Percentiles rank a stretch among this genome's conserved stretches.
These are phyloP conservation scores for Nycticorax nycticorax DNA, from an alignment of 2,113 vertebrate species.

Conservation along the genomic window DNA sequence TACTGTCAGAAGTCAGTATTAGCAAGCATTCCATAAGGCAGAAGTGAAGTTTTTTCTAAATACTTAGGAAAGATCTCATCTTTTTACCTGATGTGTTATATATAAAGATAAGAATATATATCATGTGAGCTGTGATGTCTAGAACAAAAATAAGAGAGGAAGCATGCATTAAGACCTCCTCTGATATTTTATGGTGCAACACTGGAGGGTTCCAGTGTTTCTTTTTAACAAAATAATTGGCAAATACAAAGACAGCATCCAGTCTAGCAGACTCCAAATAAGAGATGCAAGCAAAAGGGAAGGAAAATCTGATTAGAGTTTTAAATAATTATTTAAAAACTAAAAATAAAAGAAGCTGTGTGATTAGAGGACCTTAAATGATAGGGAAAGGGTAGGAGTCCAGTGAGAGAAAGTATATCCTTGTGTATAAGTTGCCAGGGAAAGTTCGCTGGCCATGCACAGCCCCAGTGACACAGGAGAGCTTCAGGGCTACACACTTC, in stretches of 20 bases:
- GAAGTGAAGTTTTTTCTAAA: not conserved
- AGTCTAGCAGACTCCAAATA: not conserved
- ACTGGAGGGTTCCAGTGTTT: not conserved
- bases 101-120: not conserved
- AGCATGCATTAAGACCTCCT: not conserved
- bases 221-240: not conserved
- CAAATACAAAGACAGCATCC: not conserved
- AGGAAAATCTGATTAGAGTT: slow-evolving; percentile 7
- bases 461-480: not conserved
- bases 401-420: not conserved
- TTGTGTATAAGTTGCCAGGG: slow-evolving; percentile 31
- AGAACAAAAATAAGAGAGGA: not conserved
- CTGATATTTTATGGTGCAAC: not conserved
- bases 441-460: not conserved
- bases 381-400: not conserved
- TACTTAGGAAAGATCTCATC: not conserved
- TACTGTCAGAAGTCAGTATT: not conserved
- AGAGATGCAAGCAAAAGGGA: not conserved
- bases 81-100: not conserved
- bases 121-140: not conserved
- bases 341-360: slow-evolving; percentile 12
- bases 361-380: slow-evolving; percentile 18
- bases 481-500: not conserved
- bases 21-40: not conserved
- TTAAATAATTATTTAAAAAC: slow-evolving; percentile 48